Evolutionary conservation across 2,797 vertebrate genomes (phyloP).

Genomic region (Bradypodion pumilum): DNA sequence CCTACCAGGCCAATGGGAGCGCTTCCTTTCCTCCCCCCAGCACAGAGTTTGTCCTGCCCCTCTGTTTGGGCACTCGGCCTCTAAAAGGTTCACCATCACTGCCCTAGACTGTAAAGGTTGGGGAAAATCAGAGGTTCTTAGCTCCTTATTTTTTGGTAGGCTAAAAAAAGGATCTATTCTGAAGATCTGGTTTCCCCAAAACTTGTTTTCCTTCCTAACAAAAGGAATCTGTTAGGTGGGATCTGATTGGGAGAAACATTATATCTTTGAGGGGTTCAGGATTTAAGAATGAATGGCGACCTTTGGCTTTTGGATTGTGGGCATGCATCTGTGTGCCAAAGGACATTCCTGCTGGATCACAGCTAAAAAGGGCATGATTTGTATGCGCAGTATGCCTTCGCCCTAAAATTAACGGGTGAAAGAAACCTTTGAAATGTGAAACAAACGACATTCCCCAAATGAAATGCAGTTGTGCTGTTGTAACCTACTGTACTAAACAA

Average conservation of each 20-base stretch:
- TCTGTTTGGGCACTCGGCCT: too few relatives aligned
- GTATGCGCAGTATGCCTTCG: constrained; percentile 23
- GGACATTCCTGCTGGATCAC: constrained; percentile 26
- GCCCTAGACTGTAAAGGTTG: too few relatives aligned
- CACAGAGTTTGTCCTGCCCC: too few relatives aligned
- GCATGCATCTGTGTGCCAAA: constrained; percentile 19
- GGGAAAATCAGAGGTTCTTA: too few relatives aligned
- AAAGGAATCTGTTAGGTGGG: background rate
- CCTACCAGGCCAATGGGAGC: too few relatives aligned
- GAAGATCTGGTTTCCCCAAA: background rate
- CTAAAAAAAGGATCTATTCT: too few relatives aligned
- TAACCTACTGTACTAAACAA: background rate
- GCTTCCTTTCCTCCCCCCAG: too few relatives aligned
- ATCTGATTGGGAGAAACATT: background rate
- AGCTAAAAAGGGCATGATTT: background rate
- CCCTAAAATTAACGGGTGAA: constrained; percentile 43
- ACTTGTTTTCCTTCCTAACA: background rate
- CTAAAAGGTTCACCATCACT: too few relatives aligned
- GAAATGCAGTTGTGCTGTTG: too few relatives aligned
- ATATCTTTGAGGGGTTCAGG: background rate
- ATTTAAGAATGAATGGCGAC: background rate
- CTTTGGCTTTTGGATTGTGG: constrained; percentile 16
- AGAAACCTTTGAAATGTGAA: background rate
- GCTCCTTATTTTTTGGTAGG: too few relatives aligned
- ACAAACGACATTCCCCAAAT: background rate